phyloP scores from a whole-genome alignment of 2,888 invertebrate genomes.

The Anodontia alba region DNA sequence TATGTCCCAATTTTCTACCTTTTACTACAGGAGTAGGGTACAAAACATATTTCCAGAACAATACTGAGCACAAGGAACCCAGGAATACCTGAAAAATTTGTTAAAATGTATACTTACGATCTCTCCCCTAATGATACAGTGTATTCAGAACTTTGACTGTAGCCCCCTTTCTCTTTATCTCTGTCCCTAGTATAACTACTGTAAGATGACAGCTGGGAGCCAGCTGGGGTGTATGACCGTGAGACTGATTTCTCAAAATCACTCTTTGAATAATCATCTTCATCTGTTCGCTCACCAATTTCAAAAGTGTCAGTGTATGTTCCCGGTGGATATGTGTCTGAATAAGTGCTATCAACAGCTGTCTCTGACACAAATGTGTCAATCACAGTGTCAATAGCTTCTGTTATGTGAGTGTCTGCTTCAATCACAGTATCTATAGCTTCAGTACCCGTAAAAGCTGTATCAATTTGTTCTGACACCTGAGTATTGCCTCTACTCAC shows the following conservation, averaged over 20 bases:
- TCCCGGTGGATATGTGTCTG: constrained; percentile 43
- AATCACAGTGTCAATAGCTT: constrained; percentile 23
- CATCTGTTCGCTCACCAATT: constrained; percentile 39
- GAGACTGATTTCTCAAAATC: background rate
- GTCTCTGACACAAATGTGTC: constrained; percentile 4
- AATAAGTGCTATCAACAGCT: constrained; percentile 23
- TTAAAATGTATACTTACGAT: constrained; percentile 16
- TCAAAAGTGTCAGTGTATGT: constrained; percentile 60
- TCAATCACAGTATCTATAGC: constrained; percentile 47
- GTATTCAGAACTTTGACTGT: background rate
- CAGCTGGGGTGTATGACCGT: background rate
- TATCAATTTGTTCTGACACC: constrained; percentile 37
- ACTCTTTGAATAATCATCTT: background rate
- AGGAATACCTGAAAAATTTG: no score
- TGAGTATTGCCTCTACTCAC: constrained; percentile 30
- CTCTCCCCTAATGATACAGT: background rate
- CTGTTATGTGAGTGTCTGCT: constrained; percentile 28
- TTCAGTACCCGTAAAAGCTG: constrained; percentile 32
- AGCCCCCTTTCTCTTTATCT: background rate
- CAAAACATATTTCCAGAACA: no score
- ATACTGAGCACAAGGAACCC: no score
- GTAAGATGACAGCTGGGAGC: background rate
- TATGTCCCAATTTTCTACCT: no score
- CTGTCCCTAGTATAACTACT: constrained; percentile 7
- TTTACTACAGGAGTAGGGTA: no score